phyloP scores from a whole-genome alignment of 1,140 invertebrate genomes.

The Drosophila watanabei region DNA sequence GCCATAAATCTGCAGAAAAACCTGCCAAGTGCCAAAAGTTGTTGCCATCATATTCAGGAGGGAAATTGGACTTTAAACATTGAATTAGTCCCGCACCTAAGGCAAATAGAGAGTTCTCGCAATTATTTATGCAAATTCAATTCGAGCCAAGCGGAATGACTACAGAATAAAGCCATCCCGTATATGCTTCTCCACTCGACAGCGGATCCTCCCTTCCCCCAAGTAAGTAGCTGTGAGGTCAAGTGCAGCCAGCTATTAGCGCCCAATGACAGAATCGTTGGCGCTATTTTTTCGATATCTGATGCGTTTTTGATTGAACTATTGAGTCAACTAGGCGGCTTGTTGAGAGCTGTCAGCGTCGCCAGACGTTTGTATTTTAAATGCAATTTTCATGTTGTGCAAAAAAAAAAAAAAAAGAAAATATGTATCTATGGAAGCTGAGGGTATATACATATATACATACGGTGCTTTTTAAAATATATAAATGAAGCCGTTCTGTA shows the following conservation, averaged over 20 bases:
- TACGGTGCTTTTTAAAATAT: not conserved
- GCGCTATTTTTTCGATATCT: conserved; percentile 20
- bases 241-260: conserved; percentile 40
- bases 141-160: conserved; percentile 27
- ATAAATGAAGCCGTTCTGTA: not conserved
- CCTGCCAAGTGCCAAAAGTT: conserved; percentile 24
- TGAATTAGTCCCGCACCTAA: conserved; percentile 13
- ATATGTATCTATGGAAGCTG: not conserved
- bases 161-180: conserved; percentile 15
- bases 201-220: not conserved
- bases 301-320: conserved; percentile 44
- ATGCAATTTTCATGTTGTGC: conserved; percentile 40
- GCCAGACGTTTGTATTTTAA: conserved; percentile 24
- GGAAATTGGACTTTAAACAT: conserved; percentile 41
- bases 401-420: not conserved
- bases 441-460: too few species aligned
- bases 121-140: conserved; percentile 65
- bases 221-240: conserved; percentile 41
- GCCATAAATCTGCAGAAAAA: conserved; percentile 53
- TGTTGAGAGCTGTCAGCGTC: conserved; percentile 32
- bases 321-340: conserved; percentile 24
- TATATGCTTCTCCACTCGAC: not conserved
- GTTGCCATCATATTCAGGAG: conserved; percentile 5
- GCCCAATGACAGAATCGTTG: conserved; percentile 43
- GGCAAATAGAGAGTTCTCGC: conserved; percentile 25